Conservation (phyloP, 2,888 invertebrate genomes). For the Tetragonisca angustula region DNA sequence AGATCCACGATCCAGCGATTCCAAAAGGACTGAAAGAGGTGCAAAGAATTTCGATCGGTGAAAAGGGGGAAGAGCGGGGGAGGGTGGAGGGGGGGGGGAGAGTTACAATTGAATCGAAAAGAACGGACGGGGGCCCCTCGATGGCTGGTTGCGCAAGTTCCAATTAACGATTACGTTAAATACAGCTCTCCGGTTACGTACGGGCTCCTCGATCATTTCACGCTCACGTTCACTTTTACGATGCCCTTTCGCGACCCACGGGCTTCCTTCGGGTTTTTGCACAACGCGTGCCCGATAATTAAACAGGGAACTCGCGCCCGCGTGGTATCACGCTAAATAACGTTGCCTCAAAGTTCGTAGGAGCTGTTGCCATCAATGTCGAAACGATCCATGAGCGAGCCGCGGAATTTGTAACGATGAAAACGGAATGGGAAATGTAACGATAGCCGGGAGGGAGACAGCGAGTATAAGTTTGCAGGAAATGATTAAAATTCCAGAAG, state of each 20-base stretch:
- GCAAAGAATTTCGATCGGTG: slow-evolving; percentile 1
- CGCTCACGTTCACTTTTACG: slow-evolving; percentile 39
- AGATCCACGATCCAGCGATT: background rate
- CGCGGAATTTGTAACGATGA: background rate
- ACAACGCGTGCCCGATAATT: slow-evolving; percentile 13
- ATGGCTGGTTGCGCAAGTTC: slow-evolving; percentile 39
- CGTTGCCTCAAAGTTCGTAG: background rate
- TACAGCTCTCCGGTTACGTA: slow-evolving; percentile 12
- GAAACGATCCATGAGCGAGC: background rate
- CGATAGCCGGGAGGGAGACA: no score
- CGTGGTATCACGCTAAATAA: background rate
- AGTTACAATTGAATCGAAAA: slow-evolving; percentile 8
- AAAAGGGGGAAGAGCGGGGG: background rate
- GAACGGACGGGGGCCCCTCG: slow-evolving; percentile 4
- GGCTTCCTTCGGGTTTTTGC: slow-evolving; percentile 19
- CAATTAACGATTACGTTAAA: slow-evolving; percentile 49
- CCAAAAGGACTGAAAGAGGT: background rate
- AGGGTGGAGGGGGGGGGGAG: background rate
- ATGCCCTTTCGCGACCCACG: slow-evolving; percentile 31
- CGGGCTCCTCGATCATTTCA: slow-evolving; percentile 10
- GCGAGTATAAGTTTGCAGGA: background rate
- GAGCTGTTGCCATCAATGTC: no score
- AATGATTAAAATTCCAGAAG: rapidly evolving
- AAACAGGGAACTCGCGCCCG: background rate
- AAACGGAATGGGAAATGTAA: background rate